Evolutionary conservation across 2,113 vertebrate species (phyloP), one percentile per base, ranked within the genome.

Genomic region (Vicugna pacos): DNA sequence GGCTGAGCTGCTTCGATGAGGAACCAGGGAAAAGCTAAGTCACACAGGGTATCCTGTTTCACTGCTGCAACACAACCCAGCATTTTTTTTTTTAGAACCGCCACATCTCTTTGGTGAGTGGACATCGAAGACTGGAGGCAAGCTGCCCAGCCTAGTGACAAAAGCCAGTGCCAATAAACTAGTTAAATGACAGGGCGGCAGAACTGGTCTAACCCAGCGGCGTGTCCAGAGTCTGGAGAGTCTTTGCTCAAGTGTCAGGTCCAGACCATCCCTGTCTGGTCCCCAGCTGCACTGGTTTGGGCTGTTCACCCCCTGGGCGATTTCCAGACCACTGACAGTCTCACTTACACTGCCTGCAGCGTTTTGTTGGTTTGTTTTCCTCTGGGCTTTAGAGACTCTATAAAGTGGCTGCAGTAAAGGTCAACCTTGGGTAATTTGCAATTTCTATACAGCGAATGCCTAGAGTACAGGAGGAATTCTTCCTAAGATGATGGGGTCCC

Each of bases 1-100:
- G 2, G 26, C 35, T 8, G 15, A 54, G 24, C 1, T 0, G 32
- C 7, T 52, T 24, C 0, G 0, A 5, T 1, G 48, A 84, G n/a
- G 52, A 60, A 3, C 52, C 14, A 4, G 52, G 24, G 26, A 48
- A 28, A 81, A 8, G 11, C 90, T 46, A 6, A 56, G 28, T 28
- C 62, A 26, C 32, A 12, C 4, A 1, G 0, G 1, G 77, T 46
- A 46, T 38, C 89, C 15, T 14, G 1, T 76, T 65, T 91, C 89
- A 52, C 54, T 0, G 9, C 6, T 1, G 15, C 6, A 10, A 46
- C 79, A 73, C 11, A 19, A 65, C 19, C 50, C 62, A 60, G 11
- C 13, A 8, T 20, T 30, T 85, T 28, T 56, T 17, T 15, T n/a
- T 15, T 42, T 2, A 28, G 46, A 95, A 26, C 20, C 30, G 11